Conservation (phyloP, 2,888 invertebrate genomes). For the Mellilla xanthometata region DNA sequence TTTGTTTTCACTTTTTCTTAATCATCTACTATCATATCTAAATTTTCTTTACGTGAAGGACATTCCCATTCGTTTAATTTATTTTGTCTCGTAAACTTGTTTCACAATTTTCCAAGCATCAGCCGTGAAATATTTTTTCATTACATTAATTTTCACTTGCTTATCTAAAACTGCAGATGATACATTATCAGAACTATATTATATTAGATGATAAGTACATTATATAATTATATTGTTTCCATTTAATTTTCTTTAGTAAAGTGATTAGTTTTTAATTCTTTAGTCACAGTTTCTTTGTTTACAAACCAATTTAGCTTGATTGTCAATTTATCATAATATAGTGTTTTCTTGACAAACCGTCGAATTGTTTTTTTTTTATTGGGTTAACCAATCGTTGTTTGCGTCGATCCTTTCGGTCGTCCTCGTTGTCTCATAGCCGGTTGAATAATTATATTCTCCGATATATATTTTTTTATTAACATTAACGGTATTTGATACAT, state of each 20-base stretch:
- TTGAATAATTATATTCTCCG: conserved; percentile 10
- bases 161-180: conserved; percentile 12
- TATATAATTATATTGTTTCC: too few relatives aligned
- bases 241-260: conserved; percentile 11
- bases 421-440: conserved; percentile 16
- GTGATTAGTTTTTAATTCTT: conserved; percentile 12
- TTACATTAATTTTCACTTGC: conserved; percentile 14
- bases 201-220: too few relatives aligned
- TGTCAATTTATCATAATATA: conserved; percentile 11
- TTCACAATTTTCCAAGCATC: conserved; percentile 10
- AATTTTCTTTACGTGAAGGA: not conserved
- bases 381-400: conserved; percentile 16
- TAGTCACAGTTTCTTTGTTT: conserved; percentile 7
- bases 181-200: conserved; percentile 9
- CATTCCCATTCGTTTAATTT: conserved; percentile 11
- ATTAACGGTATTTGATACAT: too few relatives aligned
- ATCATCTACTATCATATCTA: conserved; percentile 1
- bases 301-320: conserved; percentile 18
- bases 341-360: conserved; percentile 12
- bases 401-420: conserved; percentile 12
- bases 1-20: conserved; percentile 1
- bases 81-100: conserved; percentile 24
- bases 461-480: not conserved
- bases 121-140: conserved; percentile 14
- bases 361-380: conserved; percentile 11